phyloP scores from a whole-genome alignment of 2,888 invertebrate species.

The Habroteleia sp. region DNA sequence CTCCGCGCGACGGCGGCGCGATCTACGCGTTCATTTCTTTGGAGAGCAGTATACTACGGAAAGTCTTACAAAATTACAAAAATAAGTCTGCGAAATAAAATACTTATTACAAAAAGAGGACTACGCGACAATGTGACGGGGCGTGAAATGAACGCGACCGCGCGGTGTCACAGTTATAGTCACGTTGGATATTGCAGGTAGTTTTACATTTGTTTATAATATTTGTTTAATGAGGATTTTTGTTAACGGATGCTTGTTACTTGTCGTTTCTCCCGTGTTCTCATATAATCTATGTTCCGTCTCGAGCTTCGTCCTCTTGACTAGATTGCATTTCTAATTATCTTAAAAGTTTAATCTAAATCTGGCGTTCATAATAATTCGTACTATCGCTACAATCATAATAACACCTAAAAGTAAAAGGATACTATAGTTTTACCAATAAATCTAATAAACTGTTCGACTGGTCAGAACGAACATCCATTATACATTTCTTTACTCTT shows the following conservation, averaged over 20 bases:
- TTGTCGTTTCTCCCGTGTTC: slow-evolving; percentile 38
- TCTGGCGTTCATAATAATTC: slow-evolving; percentile 62
- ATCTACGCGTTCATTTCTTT: slow-evolving; percentile 23
- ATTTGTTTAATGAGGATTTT: slow-evolving; percentile 62
- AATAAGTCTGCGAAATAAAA: slow-evolving; percentile 32
- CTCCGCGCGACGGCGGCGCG: neutral
- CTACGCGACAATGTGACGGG: neutral
- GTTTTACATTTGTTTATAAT: slow-evolving; percentile 12
- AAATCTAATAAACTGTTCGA: slow-evolving; percentile 60
- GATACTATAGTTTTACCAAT: slow-evolving; percentile 67
- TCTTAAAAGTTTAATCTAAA: slow-evolving; percentile 72
- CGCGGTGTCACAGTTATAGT: slow-evolving; percentile 12
- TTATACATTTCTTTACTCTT: neutral
- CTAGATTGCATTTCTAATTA: slow-evolving; percentile 80
- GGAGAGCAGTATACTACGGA: slow-evolving; percentile 1
- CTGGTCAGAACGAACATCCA: slow-evolving; percentile 51
- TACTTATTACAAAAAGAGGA: slow-evolving; percentile 10
- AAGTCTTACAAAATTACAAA: slow-evolving; percentile 48
- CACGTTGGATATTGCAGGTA: slow-evolving; percentile 66
- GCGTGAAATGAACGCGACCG: slow-evolving; percentile 32
- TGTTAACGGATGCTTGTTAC: slow-evolving; percentile 28
- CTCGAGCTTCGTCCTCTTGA: slow-evolving; percentile 72
- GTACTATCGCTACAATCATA: slow-evolving; percentile 75
- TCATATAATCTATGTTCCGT: slow-evolving; percentile 50
- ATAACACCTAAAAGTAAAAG: slow-evolving; percentile 79